Evolutionary conservation across 1,140 invertebrate genomes (phyloP).

Genomic region (Bombus breviceps): DNA sequence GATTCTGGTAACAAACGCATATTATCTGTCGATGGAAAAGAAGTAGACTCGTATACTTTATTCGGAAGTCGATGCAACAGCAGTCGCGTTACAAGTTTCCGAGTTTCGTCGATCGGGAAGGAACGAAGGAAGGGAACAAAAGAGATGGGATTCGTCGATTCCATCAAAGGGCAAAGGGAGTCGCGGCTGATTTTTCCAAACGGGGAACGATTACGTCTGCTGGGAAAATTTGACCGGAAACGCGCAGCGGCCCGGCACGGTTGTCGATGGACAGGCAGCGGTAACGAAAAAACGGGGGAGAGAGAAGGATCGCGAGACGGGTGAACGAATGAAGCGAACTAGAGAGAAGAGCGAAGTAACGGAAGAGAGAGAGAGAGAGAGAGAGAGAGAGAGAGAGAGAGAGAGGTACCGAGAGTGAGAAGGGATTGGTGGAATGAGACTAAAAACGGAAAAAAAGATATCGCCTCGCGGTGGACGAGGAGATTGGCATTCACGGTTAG

Average conservation of each 20-base stretch:
- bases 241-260: conserved; percentile 40
- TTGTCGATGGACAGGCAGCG: conserved; percentile 26
- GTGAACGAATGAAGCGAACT: conserved; percentile 2
- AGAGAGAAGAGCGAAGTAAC: neutral
- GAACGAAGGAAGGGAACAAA: neutral
- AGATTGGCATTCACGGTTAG: conserved; percentile 78
- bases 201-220: conserved; percentile 58
- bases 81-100: conserved; percentile 35
- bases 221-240: conserved; percentile 65
- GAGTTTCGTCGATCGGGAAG: conserved; percentile 3
- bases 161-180: conserved; percentile 54
- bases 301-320: conserved; percentile 1
- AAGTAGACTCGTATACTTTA: neutral
- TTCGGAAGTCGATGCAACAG: conserved; percentile 33
- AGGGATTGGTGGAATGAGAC: neutral
- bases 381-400: neutral
- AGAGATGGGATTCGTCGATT: conserved; percentile 18
- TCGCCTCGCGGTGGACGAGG: conserved; percentile 68
- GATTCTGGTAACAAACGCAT: conserved; percentile 16
- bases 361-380: neutral
- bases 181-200: conserved; percentile 40
- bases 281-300: neutral
- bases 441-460: conserved; percentile 32
- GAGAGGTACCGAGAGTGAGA: neutral
- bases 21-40: conserved; percentile 12